phyloP scores from a whole-genome alignment of 1,140 invertebrate species.

The Pseudachorutes palmiensis region DNA sequence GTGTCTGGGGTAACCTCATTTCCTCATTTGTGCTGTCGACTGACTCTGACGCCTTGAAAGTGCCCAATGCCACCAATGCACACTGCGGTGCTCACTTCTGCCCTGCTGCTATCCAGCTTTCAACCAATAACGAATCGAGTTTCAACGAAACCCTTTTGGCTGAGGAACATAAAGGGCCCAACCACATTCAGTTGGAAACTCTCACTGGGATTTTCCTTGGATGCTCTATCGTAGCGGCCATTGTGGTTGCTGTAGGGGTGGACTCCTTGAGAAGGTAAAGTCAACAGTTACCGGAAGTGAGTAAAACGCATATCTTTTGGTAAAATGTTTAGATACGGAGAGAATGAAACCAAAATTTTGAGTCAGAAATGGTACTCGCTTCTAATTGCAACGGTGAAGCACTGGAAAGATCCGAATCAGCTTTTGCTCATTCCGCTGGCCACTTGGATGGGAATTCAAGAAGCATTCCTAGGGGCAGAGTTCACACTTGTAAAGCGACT shows the following conservation, averaged over 20 bases:
- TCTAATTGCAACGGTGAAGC: constrained; percentile 75
- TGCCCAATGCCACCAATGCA: constrained; percentile 40
- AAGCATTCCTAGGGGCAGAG: constrained; percentile 89
- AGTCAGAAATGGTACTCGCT: constrained; percentile 70
- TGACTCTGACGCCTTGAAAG: constrained; percentile 48
- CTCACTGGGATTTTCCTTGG: constrained; percentile 80
- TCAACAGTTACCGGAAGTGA: neutral
- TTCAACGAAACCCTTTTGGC: neutral
- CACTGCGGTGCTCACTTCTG: constrained; percentile 78
- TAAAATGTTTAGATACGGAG: constrained; percentile 58
- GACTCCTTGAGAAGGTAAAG: constrained; percentile 52
- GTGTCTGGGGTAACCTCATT: constrained; percentile 76
- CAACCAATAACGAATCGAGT: constrained; percentile 42
- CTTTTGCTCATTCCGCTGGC: constrained; percentile 88
- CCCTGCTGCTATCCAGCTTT: constrained; percentile 49
- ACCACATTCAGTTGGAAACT: constrained; percentile 46
- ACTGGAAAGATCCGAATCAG: constrained; percentile 81
- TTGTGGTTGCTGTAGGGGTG: constrained; percentile 75
- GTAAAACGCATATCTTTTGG: neutral
- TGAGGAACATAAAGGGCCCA: constrained; percentile 56
- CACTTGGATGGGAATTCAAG: constrained; percentile 91
- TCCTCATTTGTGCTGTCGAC: constrained; percentile 78
- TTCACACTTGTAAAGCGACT: constrained; percentile 60
- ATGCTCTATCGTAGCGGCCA: constrained; percentile 71
- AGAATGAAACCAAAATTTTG: constrained; percentile 59